These are phyloP conservation scores for Ginglymostoma cirratum DNA, from an alignment of 2,113 vertebrate species.

Conservation along the genomic window DNA sequence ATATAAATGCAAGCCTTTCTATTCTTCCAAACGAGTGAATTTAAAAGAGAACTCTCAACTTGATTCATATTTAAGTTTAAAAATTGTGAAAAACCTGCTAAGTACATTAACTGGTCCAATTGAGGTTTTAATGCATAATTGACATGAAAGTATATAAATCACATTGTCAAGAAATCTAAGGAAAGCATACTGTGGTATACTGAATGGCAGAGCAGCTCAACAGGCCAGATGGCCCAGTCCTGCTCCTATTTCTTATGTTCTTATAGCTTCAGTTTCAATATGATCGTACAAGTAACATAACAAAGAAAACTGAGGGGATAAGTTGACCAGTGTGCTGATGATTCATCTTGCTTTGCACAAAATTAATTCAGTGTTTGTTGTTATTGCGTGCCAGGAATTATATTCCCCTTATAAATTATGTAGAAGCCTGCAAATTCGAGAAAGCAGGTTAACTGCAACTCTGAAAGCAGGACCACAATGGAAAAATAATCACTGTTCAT, in stretches of 20 bases:
- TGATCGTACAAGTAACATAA: neutral
- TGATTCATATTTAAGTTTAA: neutral
- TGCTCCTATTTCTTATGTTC: too few species aligned
- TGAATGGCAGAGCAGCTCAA: too few species aligned
- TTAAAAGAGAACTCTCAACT: neutral
- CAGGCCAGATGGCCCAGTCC: too few species aligned
- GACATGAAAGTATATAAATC: neutral
- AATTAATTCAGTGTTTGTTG: neutral
- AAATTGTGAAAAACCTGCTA: neutral
- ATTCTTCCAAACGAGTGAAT: neutral
- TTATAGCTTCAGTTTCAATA: too few species aligned
- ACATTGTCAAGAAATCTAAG: neutral
- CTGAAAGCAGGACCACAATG: neutral
- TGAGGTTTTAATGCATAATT: neutral
- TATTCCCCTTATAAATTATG: neutral
- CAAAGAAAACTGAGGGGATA: neutral
- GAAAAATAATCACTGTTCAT: neutral
- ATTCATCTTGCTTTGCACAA: neutral
- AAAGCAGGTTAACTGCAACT: neutral
- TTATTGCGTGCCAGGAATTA: neutral
- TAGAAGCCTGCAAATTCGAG: neutral
- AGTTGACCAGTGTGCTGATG: neutral
- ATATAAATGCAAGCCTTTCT: neutral
- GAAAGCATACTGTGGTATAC: neutral
- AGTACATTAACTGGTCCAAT: neutral